Percentiles rank a stretch among this genome's conserved stretches.
Evolutionary conservation across 1,140 invertebrate genomes (phyloP).

Genomic region (Octopus sinensis): DNA sequence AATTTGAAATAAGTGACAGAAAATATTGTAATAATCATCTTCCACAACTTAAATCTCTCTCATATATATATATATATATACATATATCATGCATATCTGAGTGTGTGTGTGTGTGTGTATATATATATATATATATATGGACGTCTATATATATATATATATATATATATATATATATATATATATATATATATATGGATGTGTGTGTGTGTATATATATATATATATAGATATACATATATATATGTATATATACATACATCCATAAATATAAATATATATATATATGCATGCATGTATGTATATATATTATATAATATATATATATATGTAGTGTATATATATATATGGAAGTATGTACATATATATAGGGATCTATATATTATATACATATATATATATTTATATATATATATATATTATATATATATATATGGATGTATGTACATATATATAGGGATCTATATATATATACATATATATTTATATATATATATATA

Average conservation of each 20-base stretch:
- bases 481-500: neutral
- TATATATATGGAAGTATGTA: neutral
- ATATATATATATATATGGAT: neutral
- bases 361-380: neutral
- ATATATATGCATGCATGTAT: neutral
- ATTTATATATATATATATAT: neutral
- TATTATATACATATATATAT: neutral
- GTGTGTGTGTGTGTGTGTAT: neutral
- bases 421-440: neutral
- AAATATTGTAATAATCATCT: too few relatives aligned
- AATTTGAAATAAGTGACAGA: too few relatives aligned
- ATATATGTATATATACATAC: neutral
- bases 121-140: neutral
- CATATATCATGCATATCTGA: neutral
- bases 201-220: neutral
- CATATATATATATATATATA: too few relatives aligned
- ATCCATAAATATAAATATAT: neutral
- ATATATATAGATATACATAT: neutral
- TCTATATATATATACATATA: neutral
- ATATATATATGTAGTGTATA: neutral
- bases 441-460: neutral
- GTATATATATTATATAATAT: neutral
- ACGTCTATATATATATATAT: neutral
- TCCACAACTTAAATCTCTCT: too few relatives aligned
- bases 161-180: neutral